Evolutionary conservation across 53 echinoderm and acorn worm genomes (phyloP), one percentile per base, ranked within the genome.

Genomic region (Patiria pectinifera): DNA sequence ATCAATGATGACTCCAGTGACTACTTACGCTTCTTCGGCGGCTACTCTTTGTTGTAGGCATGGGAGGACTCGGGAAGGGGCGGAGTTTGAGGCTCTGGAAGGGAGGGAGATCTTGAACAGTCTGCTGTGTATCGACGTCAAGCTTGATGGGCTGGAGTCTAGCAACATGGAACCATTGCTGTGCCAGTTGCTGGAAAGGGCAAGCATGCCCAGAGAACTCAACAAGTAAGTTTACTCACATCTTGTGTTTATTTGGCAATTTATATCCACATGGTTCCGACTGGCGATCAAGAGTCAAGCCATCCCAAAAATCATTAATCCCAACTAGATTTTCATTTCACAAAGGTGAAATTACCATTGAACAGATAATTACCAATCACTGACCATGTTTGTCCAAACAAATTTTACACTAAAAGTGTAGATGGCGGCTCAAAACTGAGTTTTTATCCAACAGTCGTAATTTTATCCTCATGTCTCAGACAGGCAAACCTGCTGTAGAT

Each of bases 1-100:
- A 94, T 99, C 23, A 97, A 99, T 88, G 58, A 69, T 4, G 99
- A 99, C 92, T 99, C 99, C 19, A 97, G 99, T 97, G 86, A 89
- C 0, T 95, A 95, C 72, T 93, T 99, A 46, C 93, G 91, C 79
- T 96, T 90, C 78, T 91, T 97, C 23, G 95, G 91, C 45, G 87
- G 94, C 43, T 84, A 93, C 76, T 93, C 94, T 48, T 97, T 26
- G 92, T 94, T 53, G 25, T 97, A 62, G 92, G 95, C 86, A 91
- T 97, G 91, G 92, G 95, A 21, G 87, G 76, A 6, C 92, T 97
- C 86, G 83, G 95, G 35, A 86, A 70, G 59, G 93, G 45, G 87
- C 48, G 76, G 87, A n/a, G 48, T 24, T 6, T 11, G 94, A 91
- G 4, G 87, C 72, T 16, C 43, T 91, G 1, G 86, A 87, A 59